These are phyloP conservation scores for Galeruca laticollis DNA, from an alignment of 2,888 invertebrate genomes.

Conservation along the genomic window DNA sequence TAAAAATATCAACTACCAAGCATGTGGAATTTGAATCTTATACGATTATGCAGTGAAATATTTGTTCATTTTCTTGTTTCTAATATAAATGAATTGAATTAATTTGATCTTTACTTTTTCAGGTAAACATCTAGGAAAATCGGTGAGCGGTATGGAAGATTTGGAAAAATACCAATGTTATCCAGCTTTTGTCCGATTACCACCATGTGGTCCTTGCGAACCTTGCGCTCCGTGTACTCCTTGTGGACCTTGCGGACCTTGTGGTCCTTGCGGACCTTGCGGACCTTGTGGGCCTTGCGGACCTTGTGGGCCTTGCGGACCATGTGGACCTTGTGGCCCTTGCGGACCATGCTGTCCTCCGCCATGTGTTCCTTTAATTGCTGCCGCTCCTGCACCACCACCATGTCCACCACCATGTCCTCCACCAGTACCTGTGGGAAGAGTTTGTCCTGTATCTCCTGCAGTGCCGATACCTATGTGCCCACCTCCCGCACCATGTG, in stretches of 20 bases:
- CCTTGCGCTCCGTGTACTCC: conserved; percentile 7
- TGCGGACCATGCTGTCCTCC: conserved; percentile 47
- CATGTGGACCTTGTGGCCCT: conserved; percentile 27
- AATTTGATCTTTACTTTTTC: neutral
- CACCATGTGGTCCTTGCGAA: conserved; percentile 50
- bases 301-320: conserved; percentile 5
- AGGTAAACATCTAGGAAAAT: conserved; percentile 58
- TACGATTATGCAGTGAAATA: no score
- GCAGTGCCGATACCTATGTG: conserved; percentile 48
- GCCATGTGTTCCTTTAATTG: conserved; percentile 57
- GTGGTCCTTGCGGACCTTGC: conserved; percentile 39
- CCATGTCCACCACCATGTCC: conserved; percentile 57
- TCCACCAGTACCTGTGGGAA: conserved; percentile 57
- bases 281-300: conserved; percentile 28
- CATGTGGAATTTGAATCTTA: no score
- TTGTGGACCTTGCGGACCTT: conserved; percentile 25
- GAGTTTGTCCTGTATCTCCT: conserved; percentile 54
- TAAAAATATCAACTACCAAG: no score
- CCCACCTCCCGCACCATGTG: conserved; percentile 53
- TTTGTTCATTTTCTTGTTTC: no score
- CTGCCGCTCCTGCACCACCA: conserved; percentile 59
- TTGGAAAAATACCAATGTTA: conserved; percentile 62
- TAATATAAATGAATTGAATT: no score
- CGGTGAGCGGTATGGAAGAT: conserved; percentile 43
- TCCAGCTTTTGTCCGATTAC: conserved; percentile 58